Conservation (phyloP, 2,797 vertebrate species). For the Darevskia nairensis region DNA sequence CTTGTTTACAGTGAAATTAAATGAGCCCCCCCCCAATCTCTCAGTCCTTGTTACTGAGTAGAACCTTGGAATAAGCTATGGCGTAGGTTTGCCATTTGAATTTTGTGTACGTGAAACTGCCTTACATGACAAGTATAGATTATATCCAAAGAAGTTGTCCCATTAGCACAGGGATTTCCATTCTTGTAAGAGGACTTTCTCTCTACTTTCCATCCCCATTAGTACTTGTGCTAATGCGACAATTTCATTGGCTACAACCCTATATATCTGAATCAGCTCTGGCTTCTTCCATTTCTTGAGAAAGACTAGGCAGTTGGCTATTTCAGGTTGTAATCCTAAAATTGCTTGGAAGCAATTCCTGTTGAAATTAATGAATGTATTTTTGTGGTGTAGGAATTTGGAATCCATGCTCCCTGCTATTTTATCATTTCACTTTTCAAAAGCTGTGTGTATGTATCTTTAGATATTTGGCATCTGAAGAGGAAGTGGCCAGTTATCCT, state of each 20-base stretch:
- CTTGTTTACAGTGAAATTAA: no score
- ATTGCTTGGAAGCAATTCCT: not conserved
- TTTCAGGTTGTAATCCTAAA: not conserved
- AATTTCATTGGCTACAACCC: no score
- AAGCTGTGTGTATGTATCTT: not conserved
- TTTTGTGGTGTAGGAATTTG: no score
- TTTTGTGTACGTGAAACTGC: not conserved
- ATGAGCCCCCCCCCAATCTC: no score
- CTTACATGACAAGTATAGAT: no score
- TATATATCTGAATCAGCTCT: not conserved
- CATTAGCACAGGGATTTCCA: no score
- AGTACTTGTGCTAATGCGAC: no score
- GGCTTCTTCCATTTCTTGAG: not conserved
- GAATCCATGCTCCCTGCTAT: no score
- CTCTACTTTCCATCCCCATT: no score
- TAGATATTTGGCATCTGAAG: not conserved
- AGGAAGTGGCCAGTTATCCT: not conserved
- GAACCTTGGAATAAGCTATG: not conserved
- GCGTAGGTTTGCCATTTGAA: no score
- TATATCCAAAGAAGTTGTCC: no score
- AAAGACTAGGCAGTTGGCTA: not conserved
- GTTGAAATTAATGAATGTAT: not conserved
- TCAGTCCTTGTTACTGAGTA: not conserved
- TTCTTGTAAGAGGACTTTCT: no score
- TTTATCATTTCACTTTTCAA: not conserved